Percentiles rank a stretch among this genome's conserved stretches.
These are phyloP conservation scores for Sebastes schlegelii DNA, from an alignment of 2,113 vertebrate genomes.

Conservation along the genomic window DNA sequence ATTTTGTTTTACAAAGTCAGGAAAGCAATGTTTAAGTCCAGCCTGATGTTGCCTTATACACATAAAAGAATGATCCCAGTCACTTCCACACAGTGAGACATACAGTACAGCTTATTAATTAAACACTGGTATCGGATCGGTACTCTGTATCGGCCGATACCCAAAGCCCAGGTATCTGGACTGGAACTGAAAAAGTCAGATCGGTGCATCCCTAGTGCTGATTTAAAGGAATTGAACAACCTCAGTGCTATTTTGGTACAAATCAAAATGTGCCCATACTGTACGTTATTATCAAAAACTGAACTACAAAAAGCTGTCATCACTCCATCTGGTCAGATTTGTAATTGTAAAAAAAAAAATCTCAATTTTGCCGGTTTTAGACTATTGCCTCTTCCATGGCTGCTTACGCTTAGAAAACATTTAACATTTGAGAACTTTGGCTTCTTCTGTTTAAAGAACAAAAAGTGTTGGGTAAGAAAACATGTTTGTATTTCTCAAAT, in stretches of 20 bases:
- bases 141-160: too few species aligned
- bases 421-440: background rate
- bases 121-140: too few species aligned
- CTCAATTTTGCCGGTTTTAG: background rate
- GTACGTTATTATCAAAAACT: background rate
- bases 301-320: slow-evolving; percentile 6
- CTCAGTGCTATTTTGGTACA: background rate
- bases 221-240: slow-evolving; percentile 1
- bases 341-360: background rate
- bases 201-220: background rate
- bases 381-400: background rate
- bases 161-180: too few species aligned
- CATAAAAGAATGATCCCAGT: too few species aligned
- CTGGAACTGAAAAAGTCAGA: too few species aligned
- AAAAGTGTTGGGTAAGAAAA: background rate
- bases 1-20: too few species aligned
- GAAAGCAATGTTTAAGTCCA: too few species aligned
- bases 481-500: background rate
- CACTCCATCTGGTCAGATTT: background rate
- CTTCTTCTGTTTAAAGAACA: background rate
- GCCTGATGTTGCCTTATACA: too few species aligned
- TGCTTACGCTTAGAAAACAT: background rate
- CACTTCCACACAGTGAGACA: too few species aligned
- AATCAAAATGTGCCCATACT: background rate
- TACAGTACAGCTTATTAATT: too few species aligned